Evolutionary conservation across 2,797 vertebrate species (phyloP), one percentile per base, ranked within the genome.

Genomic region (Phoeniculus purpureus): DNA sequence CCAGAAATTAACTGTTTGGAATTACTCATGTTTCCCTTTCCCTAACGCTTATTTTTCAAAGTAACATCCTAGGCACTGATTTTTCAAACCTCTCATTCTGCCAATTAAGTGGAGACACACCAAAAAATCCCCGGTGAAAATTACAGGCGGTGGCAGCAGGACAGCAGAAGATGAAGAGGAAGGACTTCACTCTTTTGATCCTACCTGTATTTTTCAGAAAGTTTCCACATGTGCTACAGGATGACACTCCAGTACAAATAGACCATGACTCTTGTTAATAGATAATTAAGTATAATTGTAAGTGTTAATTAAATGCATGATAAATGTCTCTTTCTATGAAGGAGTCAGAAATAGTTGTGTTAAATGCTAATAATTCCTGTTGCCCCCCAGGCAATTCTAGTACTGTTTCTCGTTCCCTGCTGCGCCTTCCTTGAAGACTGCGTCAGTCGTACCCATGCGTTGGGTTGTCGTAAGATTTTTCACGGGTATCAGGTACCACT

Each of bases 221-320:
- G 55, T 56, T 91, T 89, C 50, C 86, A 74, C 2, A 3, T 88
- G 32, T 67, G 51, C 72, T 75, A 45, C 48, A 27, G 76, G 83
- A 83, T 70, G 92, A 62, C 72, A 70, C 73, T 81, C 52, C 66
- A 94, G 54, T 67, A 85, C 56, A 94, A 92, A 90, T 68, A 84
- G 86, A 40, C 50, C 55, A 8, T 76, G 88, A 70, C 72, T 89
- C 73, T 88, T 87, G 56, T 93, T 93, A 90, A 70, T 73, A 84
- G 31, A 54, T 82, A 85, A 86, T 91, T 92, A 95, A 90, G 84
- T 93, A 77, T 82, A 93, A 94, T 93, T 87, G 4, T 54, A 65
- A 83, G 73, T 66, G 60, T 91, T 93, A 88, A 76, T 91, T 89
- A 91, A 88, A 79, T 51, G 32, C 25, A 77, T 0, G 78, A 81